Conservation (phyloP, 1,140 invertebrate species). For the Pseudomyrmex concolor region DNA sequence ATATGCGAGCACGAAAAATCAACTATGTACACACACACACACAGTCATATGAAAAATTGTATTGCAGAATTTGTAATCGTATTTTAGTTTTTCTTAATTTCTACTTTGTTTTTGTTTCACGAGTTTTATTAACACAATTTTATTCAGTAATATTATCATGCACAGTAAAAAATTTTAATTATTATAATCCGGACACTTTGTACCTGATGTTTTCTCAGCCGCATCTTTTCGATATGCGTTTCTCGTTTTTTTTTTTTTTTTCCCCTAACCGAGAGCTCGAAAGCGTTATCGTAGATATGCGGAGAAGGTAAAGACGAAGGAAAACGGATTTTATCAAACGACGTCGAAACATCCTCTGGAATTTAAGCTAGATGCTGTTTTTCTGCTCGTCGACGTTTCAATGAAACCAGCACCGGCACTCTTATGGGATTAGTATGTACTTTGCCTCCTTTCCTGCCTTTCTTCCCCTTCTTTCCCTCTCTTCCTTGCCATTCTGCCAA, state of each 20-base stretch:
- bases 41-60: slow-evolving; percentile 1
- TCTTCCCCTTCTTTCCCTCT: slow-evolving; percentile 22
- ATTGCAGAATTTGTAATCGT: background rate
- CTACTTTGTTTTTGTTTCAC: background rate
- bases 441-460: slow-evolving; percentile 33
- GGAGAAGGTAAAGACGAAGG: background rate
- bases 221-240: background rate
- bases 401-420: slow-evolving; percentile 59
- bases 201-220: too few species aligned
- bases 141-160: too few species aligned
- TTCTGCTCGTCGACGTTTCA: slow-evolving; percentile 61
- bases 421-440: slow-evolving; percentile 62
- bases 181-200: too few species aligned
- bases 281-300: too few species aligned
- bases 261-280: too few species aligned
- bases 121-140: background rate
- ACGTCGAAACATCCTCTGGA: slow-evolving; percentile 54
- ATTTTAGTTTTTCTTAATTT: background rate
- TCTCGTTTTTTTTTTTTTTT: slow-evolving; percentile 1
- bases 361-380: slow-evolving; percentile 71
- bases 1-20: background rate
- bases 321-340: slow-evolving; percentile 20
- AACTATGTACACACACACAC: background rate
- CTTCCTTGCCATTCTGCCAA: slow-evolving; percentile 24
- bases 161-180: too few species aligned